Percentiles rank a stretch among this genome's conserved stretches.
These are phyloP conservation scores for Troides aeacus DNA, from an alignment of 2,888 invertebrate genomes.

Conservation along the genomic window DNA sequence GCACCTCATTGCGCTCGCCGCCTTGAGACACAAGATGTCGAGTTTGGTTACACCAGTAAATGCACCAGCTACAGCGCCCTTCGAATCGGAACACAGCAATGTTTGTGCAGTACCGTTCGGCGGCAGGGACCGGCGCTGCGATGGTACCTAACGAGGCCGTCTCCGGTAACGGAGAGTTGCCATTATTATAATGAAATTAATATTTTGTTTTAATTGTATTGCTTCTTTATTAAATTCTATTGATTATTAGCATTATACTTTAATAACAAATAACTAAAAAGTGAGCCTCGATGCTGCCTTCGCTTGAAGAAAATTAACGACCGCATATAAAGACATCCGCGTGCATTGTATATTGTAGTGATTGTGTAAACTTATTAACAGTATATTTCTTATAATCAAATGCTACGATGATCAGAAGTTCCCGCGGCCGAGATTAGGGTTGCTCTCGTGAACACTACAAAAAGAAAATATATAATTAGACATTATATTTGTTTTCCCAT, in stretches of 20 bases:
- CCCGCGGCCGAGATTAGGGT: conserved; percentile 75
- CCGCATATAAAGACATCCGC: conserved; percentile 16
- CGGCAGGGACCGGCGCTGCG: no score
- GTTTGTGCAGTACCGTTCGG: no score
- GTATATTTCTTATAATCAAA: conserved; percentile 31
- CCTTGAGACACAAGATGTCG: no score
- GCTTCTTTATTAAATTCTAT: conserved; percentile 11
- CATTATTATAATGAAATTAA: conserved; percentile 14
- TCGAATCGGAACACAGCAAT: no score
- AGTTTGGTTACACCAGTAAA: no score
- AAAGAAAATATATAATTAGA: conserved; percentile 29
- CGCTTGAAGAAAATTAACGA: conserved; percentile 16
- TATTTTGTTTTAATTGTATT: conserved; percentile 4
- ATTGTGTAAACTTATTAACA: conserved; percentile 43
- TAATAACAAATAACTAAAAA: conserved; percentile 16
- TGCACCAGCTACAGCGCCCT: no score
- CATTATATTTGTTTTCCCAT: conserved; percentile 27
- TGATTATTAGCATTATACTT: conserved; percentile 7
- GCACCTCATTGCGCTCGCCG: no score
- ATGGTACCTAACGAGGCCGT: no score
- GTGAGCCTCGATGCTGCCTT: conserved; percentile 21
- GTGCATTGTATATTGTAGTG: conserved; percentile 37
- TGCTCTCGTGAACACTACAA: conserved; percentile 84
- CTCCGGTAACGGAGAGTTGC: no score
- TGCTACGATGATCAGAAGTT: conserved; percentile 69